Percentiles rank a stretch among this genome's conserved stretches.
Evolutionary conservation across 2,797 vertebrate genomes (phyloP).

Genomic region (Falco columbarius): DNA sequence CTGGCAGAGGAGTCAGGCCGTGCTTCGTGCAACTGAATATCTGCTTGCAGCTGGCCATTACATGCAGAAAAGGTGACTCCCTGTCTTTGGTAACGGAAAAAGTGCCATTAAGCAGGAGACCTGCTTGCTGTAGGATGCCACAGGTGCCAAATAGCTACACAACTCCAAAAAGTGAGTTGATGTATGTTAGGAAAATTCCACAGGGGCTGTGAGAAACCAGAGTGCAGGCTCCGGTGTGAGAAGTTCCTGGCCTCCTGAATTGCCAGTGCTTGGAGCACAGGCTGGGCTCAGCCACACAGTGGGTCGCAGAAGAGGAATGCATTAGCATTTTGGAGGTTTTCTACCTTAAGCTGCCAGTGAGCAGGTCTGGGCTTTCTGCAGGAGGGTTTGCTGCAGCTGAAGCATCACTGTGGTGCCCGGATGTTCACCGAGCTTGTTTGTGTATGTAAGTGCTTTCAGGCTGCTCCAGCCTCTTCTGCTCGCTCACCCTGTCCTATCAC

Average conservation of each 20-base stretch:
- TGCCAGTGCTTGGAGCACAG: neutral
- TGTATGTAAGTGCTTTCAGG: neutral
- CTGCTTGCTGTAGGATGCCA: neutral
- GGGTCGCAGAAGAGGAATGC: neutral
- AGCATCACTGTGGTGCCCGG: accelerated
- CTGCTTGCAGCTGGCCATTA: neutral
- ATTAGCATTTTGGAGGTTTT: neutral
- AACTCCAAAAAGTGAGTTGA: neutral
- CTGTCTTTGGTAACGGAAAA: neutral
- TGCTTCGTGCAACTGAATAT: neutral
- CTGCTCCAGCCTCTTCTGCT: too few species aligned
- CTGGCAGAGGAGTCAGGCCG: neutral
- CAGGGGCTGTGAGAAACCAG: neutral
- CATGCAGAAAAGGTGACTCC: neutral
- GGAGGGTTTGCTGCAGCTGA: neutral
- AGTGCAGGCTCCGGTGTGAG: neutral
- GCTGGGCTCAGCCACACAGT: neutral
- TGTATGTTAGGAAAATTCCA: neutral
- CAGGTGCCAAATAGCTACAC: neutral
- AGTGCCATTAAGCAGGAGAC: neutral
- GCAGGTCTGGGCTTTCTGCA: neutral
- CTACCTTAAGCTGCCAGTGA: neutral
- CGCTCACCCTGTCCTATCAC: neutral
- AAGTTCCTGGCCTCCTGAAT: neutral
- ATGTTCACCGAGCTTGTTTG: neutral